Base-by-base conservation (phyloP, 2,113 vertebrate species). In the Dissostichus mawsoni region DNA sequence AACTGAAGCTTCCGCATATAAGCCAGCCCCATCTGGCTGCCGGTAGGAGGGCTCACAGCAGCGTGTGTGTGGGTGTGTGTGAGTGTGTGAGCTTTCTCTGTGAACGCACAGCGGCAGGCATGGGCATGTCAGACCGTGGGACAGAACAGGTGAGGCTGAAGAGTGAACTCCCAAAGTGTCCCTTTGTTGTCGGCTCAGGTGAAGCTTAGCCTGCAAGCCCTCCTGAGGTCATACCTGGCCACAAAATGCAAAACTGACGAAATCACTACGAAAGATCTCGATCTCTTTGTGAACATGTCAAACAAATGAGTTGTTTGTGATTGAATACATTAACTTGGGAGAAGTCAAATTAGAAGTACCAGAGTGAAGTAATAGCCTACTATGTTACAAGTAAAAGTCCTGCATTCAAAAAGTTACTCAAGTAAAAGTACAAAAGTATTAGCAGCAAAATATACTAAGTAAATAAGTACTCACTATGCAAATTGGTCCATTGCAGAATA, bases 1-100 rank as follows among this genome's bases (percentile, higher is more conserved):
- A 90, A 85, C 59, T 84, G 16, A 66, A 70, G 90, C 93, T 95
- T 94, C 93, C 93, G 93, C 82, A 63, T 93, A 45, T 87, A 86
- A 90, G 69, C 86, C 81, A 81, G 53, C 56, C 73, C 85, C 84
- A 47, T 66, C 44, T 79, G 74, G 61, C 76, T 45, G 78, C 62
- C 17, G 58, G 84, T 72, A 50, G 88, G 89, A 85, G 88, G 90
- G 87, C 2, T 79, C n/a, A 81, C 51, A 8, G 53, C 74, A 0
- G 20, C 0, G 57, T 9, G 76, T 16, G 67, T 6, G 50, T 13
- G 14, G 11, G 64, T 33, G 57, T 9, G 66, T 8, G 70, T 16
- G 66, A 4, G 29, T 45, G 47, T 13, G 67, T 11, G 77, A 12
- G 63, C 14, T 16, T 2, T 8, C 65, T 10, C 61, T 11, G 47